Evolutionary conservation across 2,797 vertebrate genomes (phyloP), one percentile per base, ranked within the genome.

Genomic region (Sparidentex hasta): DNA sequence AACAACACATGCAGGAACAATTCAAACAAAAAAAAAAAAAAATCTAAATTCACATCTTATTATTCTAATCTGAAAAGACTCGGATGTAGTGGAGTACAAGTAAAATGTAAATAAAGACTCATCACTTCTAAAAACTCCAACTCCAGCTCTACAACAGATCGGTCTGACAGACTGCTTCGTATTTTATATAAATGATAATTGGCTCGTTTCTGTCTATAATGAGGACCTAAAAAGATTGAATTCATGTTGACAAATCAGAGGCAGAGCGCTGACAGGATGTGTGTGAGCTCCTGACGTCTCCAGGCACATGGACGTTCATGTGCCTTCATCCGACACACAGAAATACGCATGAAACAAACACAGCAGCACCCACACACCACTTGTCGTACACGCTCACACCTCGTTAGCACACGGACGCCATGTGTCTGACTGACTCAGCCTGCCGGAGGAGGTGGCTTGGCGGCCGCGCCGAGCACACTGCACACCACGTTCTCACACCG

Each of bases 371-470:
- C 41, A 52, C 71, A 33, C 76, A 80, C 64, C 52, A 50, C 71
- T 71, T 29, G 38, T 56, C 38, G 58, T 3, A 14, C 59, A 16
- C 13, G 21, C 14, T 23, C 8, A 64, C 63, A 33, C 9, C 18
- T 46, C 0, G 3, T 23, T 4, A 67, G 48, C 75, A 75, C 4
- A 6, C 7, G 64, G 66, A 78, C 46, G 17, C 65, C 68, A 84
- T 80, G 86, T 84, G 81, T 73, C 44, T 17, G 67, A 11, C 54
- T 81, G 75, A 86, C 41, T 82, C 82, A 71, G 61, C 1, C 17
- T 12, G 62, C 27, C 33, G 74, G 55, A 65, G 78, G 67, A n/a
- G 52, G 65, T 20, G 54, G 55, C 33, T 51, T 69, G 79, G 57
- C 46, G 3, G 29, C 46, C 3, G 46, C 1, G 25, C 13, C 1